Evolutionary conservation across 2,888 invertebrate genomes (phyloP).

Genomic region (Hirtodrosophila duncani): DNA sequence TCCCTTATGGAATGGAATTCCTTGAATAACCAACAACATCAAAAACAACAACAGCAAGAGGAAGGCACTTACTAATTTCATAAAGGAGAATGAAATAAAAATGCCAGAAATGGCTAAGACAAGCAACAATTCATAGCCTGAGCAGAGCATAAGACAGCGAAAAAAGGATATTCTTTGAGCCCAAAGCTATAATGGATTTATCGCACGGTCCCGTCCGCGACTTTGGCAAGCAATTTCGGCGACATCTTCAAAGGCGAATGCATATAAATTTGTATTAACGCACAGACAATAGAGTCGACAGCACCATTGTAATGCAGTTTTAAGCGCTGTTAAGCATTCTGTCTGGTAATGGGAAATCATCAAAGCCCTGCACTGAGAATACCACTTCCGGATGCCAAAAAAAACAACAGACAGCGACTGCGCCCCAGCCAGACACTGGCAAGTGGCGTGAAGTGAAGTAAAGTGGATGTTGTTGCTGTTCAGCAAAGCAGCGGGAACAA

Average conservation of each 20-base stretch:
- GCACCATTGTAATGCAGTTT: slow-evolving; percentile 46
- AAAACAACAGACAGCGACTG: slow-evolving; percentile 12
- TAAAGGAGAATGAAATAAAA: slow-evolving; percentile 63
- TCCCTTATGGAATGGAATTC: slow-evolving; percentile 22
- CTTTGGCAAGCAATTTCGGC: slow-evolving; percentile 15
- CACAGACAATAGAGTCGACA: slow-evolving; percentile 8
- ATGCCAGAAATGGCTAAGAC: slow-evolving; percentile 33
- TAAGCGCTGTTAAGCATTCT: slow-evolving; percentile 17
- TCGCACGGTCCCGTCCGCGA: slow-evolving; percentile 33
- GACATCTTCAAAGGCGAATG: slow-evolving; percentile 7
- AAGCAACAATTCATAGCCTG: background rate
- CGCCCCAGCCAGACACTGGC: no score
- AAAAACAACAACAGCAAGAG: slow-evolving; percentile 30
- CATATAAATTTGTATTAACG: background rate
- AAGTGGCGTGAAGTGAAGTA: no score
- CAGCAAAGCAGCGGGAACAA: slow-evolving; percentile 24
- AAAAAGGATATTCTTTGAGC: slow-evolving; percentile 30
- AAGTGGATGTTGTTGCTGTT: background rate
- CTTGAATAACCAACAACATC: no score
- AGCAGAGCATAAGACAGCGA: slow-evolving; percentile 6
- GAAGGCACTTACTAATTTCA: slow-evolving; percentile 55
- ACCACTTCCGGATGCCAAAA: slow-evolving; percentile 21
- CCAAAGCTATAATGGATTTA: slow-evolving; percentile 45
- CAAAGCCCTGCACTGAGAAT: slow-evolving; percentile 18
- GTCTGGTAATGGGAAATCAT: slow-evolving; percentile 24